Conservation (phyloP, 2,888 invertebrate genomes). For the Ectemnius cavifrons region DNA sequence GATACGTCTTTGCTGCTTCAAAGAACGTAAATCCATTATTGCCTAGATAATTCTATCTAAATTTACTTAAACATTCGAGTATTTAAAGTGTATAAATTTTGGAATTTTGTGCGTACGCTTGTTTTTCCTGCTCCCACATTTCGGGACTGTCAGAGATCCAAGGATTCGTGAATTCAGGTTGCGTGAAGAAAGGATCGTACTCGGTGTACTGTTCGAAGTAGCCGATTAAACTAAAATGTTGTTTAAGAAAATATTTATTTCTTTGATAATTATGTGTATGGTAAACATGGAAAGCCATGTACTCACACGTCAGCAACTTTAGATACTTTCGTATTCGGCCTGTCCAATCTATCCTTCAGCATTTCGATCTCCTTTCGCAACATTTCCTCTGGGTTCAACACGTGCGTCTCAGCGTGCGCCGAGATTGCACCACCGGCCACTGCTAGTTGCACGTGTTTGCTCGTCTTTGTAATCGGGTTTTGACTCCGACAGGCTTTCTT, state of each 20-base stretch:
- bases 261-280: not conserved
- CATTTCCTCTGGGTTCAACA: constrained; percentile 78
- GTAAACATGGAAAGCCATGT: constrained; percentile 4
- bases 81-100: not conserved
- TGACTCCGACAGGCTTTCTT: constrained; percentile 92
- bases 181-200: constrained; percentile 96
- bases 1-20: constrained; percentile 92
- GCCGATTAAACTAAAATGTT: constrained; percentile 85
- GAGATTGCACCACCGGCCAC: constrained; percentile 81
- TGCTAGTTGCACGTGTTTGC: constrained; percentile 75
- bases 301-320: constrained; percentile 97
- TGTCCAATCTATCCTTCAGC: constrained; percentile 88
- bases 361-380: constrained; percentile 86
- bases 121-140: constrained; percentile 98
- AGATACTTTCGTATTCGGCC: constrained; percentile 93
- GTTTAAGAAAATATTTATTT: not conserved
- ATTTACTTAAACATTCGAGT: constrained; percentile 8
- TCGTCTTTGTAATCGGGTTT: constrained; percentile 78
- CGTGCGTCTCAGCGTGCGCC: constrained; percentile 78
- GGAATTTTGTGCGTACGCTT: constrained; percentile 81
- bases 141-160: constrained; percentile 98
- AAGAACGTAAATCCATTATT: not conserved
- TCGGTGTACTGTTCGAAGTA: constrained; percentile 98
- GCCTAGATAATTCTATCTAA: not conserved
- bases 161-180: constrained; percentile 96